These are phyloP conservation scores for Uropetala carovei DNA, from an alignment of 2,888 invertebrate species.

Conservation along the genomic window DNA sequence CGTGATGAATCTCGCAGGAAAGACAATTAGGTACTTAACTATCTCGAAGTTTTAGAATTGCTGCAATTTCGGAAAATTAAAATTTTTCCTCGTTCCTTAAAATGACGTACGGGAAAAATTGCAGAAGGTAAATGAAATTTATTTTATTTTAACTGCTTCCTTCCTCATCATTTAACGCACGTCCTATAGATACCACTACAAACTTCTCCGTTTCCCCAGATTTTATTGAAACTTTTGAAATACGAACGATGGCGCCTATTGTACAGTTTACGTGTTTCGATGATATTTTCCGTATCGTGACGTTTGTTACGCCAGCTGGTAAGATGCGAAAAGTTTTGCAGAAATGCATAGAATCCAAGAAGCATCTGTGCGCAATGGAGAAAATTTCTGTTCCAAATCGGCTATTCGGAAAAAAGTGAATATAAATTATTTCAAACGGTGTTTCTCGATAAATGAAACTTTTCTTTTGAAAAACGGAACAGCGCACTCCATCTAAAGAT, in stretches of 20 bases:
- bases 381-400: not conserved
- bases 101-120: no score
- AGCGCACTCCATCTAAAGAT: no score
- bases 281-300: conserved; percentile 7
- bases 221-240: not conserved
- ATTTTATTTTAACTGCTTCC: no score
- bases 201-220: not conserved
- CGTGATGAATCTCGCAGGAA: no score
- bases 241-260: not conserved
- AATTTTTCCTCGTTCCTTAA: no score
- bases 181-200: not conserved
- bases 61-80: no score
- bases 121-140: no score
- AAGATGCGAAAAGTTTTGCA: not conserved
- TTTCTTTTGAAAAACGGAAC: no score
- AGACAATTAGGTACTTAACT: no score
- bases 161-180: no score
- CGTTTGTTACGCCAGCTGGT: conserved; percentile 19
- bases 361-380: not conserved
- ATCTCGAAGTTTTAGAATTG: no score
- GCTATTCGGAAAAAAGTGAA: not conserved
- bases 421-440: not conserved
- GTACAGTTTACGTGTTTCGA: not conserved
- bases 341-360: not conserved
- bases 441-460: no score